These are phyloP conservation scores for Megathymus violae DNA, from an alignment of 1,140 invertebrate species.

Conservation along the genomic window DNA sequence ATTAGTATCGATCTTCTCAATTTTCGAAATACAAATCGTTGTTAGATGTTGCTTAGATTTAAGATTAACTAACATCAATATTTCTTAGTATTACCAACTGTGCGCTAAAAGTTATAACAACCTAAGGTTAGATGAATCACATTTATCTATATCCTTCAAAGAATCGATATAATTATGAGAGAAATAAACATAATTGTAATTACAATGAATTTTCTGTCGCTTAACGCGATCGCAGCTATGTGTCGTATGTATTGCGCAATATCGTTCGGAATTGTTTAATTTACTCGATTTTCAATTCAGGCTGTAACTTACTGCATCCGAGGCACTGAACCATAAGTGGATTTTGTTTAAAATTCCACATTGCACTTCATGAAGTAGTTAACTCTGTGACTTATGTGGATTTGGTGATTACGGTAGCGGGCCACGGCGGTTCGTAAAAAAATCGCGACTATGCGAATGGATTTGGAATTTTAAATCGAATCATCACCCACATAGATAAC, in stretches of 20 bases:
- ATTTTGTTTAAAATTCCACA: slow-evolving; percentile 48
- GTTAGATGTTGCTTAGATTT: too few species aligned
- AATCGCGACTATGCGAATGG: neutral
- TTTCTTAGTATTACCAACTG: too few species aligned
- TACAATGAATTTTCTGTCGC: slow-evolving; percentile 19
- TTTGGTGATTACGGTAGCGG: slow-evolving; percentile 1
- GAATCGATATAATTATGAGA: slow-evolving; percentile 3
- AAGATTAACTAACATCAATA: too few species aligned
- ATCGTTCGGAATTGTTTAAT: slow-evolving; percentile 34
- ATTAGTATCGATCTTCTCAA: too few species aligned
- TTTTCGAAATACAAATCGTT: too few species aligned
- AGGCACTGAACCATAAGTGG: slow-evolving; percentile 48
- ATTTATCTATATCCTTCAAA: slow-evolving; percentile 4
- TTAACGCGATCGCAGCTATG: neutral
- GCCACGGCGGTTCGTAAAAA: slow-evolving; percentile 6
- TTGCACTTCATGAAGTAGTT: slow-evolving; percentile 30
- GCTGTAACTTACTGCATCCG: slow-evolving; percentile 38
- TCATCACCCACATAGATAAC: too few species aligned
- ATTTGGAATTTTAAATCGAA: neutral
- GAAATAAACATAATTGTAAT: slow-evolving; percentile 25
- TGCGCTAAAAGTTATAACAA: neutral
- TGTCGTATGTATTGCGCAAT: slow-evolving; percentile 19
- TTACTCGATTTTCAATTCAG: slow-evolving; percentile 37
- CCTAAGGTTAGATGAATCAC: slow-evolving; percentile 3
- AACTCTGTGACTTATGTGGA: slow-evolving; percentile 28